Evolutionary conservation across 1,140 invertebrate genomes (phyloP).

Genomic region (Bombus cullumanus): DNA sequence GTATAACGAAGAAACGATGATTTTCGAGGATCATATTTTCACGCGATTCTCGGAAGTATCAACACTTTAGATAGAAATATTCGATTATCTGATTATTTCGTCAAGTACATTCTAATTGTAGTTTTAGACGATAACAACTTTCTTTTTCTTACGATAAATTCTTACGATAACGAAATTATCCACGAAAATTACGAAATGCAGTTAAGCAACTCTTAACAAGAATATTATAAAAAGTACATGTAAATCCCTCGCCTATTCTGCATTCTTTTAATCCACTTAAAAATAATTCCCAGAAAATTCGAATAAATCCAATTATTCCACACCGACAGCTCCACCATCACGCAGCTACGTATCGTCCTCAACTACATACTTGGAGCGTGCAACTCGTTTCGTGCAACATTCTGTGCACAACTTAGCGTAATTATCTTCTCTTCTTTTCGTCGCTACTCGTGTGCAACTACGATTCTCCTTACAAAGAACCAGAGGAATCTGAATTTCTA

Average conservation of each 20-base stretch:
- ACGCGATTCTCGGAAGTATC: not conserved
- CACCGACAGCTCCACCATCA: not conserved
- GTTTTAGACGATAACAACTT: too few relatives aligned
- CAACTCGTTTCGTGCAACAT: not conserved
- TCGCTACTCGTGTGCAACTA: not conserved
- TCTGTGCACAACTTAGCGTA: not conserved
- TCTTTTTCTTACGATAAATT: too few relatives aligned
- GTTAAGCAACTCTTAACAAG: too few relatives aligned
- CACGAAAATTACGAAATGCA: not conserved
- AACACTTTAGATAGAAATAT: not conserved
- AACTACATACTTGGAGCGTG: not conserved
- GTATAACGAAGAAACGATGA: not conserved
- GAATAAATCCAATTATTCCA: not conserved
- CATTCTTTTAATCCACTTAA: not conserved
- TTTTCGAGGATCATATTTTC: not conserved
- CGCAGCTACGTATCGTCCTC: not conserved
- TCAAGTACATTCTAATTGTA: not conserved
- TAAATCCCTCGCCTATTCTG: not conserved
- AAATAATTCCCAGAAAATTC: not conserved
- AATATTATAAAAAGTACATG: too few relatives aligned
- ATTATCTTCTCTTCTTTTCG: not conserved
- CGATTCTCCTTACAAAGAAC: not conserved
- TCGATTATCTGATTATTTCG: not conserved
- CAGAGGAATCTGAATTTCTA: not conserved
- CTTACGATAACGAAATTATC: not conserved